Percentiles rank a stretch among this genome's conserved stretches.
phyloP scores from a whole-genome alignment of 2,113 vertebrate genomes.

The Sprattus sprattus region DNA sequence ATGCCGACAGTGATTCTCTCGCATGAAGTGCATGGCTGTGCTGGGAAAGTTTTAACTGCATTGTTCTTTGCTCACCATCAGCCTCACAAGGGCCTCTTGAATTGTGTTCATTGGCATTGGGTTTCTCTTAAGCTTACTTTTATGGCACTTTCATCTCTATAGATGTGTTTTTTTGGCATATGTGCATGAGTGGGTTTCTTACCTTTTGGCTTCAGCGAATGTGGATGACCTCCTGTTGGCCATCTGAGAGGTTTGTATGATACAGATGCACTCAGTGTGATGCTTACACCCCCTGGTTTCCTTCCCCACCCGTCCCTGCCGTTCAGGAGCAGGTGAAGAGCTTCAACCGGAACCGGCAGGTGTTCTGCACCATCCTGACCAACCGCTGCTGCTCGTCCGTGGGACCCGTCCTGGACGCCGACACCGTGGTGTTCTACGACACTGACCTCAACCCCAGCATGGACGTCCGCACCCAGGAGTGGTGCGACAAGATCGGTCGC shows the following conservation, averaged over 20 bases:
- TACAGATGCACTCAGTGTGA: neutral
- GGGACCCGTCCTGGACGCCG: slow-evolving; percentile 83
- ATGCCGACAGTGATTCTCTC: slow-evolving; percentile 34
- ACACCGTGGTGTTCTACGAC: slow-evolving; percentile 91
- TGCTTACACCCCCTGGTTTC: neutral
- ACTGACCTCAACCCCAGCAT: slow-evolving; percentile 90
- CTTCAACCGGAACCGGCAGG: slow-evolving; percentile 84
- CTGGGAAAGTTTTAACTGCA: neutral
- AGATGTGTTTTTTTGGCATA: neutral
- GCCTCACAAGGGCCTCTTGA: neutral
- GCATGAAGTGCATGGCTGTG: neutral
- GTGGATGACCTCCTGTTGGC: neutral
- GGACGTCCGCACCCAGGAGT: slow-evolving; percentile 88
- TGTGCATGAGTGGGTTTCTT: neutral
- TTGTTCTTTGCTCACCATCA: neutral
- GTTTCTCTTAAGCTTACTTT: neutral
- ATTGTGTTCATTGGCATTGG: neutral
- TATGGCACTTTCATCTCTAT: neutral
- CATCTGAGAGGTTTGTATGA: neutral
- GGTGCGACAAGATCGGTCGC: slow-evolving; percentile 91
- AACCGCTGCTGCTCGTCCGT: slow-evolving; percentile 85
- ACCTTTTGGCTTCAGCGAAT: neutral
- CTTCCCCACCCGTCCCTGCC: neutral
- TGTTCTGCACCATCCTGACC: slow-evolving; percentile 90
- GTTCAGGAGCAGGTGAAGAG: slow-evolving; percentile 82